Evolutionary conservation across 2,797 vertebrate species (phyloP).

Genomic region (Enteromius radiatus): DNA sequence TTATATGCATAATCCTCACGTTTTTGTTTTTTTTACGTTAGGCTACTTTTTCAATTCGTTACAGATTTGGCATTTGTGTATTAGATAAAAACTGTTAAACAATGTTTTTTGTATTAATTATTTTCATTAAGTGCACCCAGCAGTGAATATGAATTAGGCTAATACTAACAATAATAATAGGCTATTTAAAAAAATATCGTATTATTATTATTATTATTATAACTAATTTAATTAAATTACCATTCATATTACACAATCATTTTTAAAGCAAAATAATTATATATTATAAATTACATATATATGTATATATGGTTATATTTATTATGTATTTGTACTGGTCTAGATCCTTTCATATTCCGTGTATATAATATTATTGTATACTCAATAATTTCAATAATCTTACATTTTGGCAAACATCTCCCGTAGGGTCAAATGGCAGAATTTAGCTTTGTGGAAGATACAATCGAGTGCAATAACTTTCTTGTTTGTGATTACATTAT

Average conservation of each 20-base stretch:
- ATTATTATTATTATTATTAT: constrained; percentile 14
- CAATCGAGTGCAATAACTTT: not conserved
- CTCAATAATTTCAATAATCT: no score
- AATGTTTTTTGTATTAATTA: not conserved
- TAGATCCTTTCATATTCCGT: not conserved
- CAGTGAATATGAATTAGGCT: not conserved
- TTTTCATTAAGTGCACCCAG: not conserved
- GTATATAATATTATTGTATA: not conserved
- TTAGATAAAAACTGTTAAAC: not conserved
- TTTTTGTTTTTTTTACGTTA: not conserved
- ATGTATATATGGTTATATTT: no score
- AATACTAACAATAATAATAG: not conserved
- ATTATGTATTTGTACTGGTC: not conserved
- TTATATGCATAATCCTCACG: not conserved
- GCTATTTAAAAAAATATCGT: no score
- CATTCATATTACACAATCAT: not conserved
- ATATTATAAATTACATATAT: not conserved
- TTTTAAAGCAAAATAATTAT: not conserved
- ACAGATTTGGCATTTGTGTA: not conserved
- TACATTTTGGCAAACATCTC: not conserved
- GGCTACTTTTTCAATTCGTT: not conserved
- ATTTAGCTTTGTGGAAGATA: not conserved
- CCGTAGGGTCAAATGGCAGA: not conserved
- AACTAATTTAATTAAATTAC: not conserved
- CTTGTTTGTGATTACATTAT: not conserved